Evolutionary conservation across 2,888 invertebrate genomes (phyloP), one percentile per base, ranked within the genome.

Genomic region (Steinernema scapterisci): DNA sequence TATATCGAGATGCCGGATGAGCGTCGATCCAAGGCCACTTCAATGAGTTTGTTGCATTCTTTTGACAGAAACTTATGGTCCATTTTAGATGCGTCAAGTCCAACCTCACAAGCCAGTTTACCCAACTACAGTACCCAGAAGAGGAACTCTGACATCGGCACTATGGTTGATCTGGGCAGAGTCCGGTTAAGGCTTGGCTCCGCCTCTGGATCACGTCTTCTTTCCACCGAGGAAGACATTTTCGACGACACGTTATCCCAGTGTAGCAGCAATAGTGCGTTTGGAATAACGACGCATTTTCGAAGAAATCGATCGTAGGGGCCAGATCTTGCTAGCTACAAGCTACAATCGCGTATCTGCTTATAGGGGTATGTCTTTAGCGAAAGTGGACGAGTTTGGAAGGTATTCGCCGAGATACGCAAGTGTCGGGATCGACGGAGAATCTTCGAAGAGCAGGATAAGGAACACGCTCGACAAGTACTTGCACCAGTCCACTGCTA

Each of bases 321-420:
- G 9, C 9, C 16, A 16, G 16, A 16, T 48, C n/a, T 5, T 16
- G 48, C 3, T 16, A n/a, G n/a, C 7, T 7, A 48, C 5, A n/a
- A 44, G 7, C n/a, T 7, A 16, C 13, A 48, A 48, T 48, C 19
- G 3, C 48, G 19, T 19, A 5, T 16, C 13, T 31, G 16, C n/a
- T n/a, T 74, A 21, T 25, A 71, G 70, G 78, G 78, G 63, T 48
- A 73, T 71, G 72, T 76, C 79, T 19, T 72, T 84, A 46, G 84
- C 83, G 0, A 82, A 82, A 70, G 79, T 84, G 72, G 84, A 84
- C 77, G 79, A 81, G 63, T 75, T 82, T 73, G 84, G 84, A 13
- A 75, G 83, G 51, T 84, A 84, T 74, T 79, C 76, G 51, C 79
- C 83, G 9, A 74, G 83, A 5, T 84, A 82, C 75, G 82, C 83